Conservation (phyloP, 2,888 invertebrate genomes). For the Periphyllus acericola region DNA sequence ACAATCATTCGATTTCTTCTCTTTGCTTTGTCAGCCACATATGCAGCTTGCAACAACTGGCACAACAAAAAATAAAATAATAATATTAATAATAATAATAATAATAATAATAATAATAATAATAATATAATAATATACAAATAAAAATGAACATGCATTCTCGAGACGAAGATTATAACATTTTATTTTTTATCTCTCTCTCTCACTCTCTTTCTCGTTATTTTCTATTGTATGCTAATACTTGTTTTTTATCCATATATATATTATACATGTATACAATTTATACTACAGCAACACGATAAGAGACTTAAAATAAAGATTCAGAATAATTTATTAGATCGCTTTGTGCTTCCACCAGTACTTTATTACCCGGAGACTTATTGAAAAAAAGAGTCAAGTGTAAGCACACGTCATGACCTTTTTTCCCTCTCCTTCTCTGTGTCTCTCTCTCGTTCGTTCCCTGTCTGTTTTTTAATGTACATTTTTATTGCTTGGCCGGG, state of each 20-base stretch:
- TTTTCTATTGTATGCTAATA: constrained; percentile 59
- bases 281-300: constrained; percentile 52
- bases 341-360: constrained; percentile 53
- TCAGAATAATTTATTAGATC: constrained; percentile 58
- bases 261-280: constrained; percentile 25
- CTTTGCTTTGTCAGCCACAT: constrained; percentile 55
- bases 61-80: constrained; percentile 38
- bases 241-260: constrained; percentile 15
- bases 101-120: constrained; percentile 6
- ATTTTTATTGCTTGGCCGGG: constrained; percentile 53
- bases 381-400: constrained; percentile 59
- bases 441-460: not conserved
- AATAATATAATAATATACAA: constrained; percentile 7
- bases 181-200: constrained; percentile 53
- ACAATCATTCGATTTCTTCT: constrained; percentile 60
- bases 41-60: constrained; percentile 14
- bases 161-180: constrained; percentile 49
- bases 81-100: constrained; percentile 5
- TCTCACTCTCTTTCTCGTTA: constrained; percentile 43
- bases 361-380: constrained; percentile 58
- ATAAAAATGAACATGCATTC: constrained; percentile 29
- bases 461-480: constrained; percentile 42
- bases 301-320: constrained; percentile 59
- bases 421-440: not conserved
- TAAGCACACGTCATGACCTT: constrained; percentile 59